Base-by-base conservation (phyloP, 2,888 invertebrate species). In the Apamea crenata region DNA sequence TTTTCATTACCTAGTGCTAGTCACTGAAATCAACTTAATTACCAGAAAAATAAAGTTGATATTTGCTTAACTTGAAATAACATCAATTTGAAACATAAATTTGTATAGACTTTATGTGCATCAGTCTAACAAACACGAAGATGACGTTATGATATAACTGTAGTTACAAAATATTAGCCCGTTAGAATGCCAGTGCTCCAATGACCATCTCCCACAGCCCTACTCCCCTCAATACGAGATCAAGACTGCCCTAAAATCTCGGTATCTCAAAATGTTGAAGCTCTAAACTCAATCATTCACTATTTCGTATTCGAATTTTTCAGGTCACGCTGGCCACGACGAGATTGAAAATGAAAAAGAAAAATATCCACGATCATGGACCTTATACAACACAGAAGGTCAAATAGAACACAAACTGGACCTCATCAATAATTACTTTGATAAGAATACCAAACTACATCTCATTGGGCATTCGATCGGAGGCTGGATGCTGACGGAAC, bases 321-420 rank as follows among this genome's bases (percentile, higher is more conserved):
- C 80, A 82, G 82, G 82, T 53, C 82, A 82, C 10, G 82, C 82
- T 3, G 82, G 82, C 56, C 82, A 82, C 69, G 81, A 84, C 65
- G 74, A 69, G 7, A 53, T 80, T 25, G 47, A 76, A 47, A 40
- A 71, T 44, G 44, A 29, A 25, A 75, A 72, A 14, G 68, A 67
- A 70, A 83, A 61, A 50, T 67, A 18, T 56, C 56, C 61, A 44
- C 72, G 44, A 61, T 74, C 8, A 21, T 73, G 80, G 80, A 61
- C 59, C 7, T 75, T 86, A 40, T 88, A 78, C 74, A 80, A 81
- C 8, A 56, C 72, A 6, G 77, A 84, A 72, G 77, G 75, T 18
- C 88, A 88, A 83, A 80, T 88, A 56, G 68, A 88, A 63, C 88
- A 88, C 67, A 88, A 88, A 69, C 70, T 88, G 14, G 81, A 88